A percentile compares a stretch with the other conserved stretches of the same genome.
Conservation (phyloP, 2,797 vertebrate species). For the Amphiprion clarkii region DNA sequence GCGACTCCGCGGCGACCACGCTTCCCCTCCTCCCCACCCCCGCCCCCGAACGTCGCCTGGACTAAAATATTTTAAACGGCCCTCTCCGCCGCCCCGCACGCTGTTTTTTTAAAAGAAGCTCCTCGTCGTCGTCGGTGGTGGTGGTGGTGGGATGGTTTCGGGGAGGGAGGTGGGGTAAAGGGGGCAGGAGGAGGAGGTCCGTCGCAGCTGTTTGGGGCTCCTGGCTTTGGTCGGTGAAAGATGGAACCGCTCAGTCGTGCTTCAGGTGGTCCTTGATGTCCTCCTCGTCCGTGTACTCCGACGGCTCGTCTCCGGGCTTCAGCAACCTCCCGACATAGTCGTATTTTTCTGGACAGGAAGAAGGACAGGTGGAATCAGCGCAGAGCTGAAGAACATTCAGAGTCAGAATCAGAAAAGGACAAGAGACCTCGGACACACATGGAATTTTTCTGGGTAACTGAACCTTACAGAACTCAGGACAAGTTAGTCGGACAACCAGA, state of each 20-base stretch:
- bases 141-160: not conserved
- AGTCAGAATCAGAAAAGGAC: no score
- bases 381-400: not conserved
- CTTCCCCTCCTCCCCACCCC: not conserved
- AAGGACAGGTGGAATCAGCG: not conserved
- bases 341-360: conserved; percentile 91
- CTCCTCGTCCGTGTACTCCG: conserved; percentile 99
- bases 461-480: no score
- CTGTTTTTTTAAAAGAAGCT: no score
- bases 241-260: conserved; percentile 93
- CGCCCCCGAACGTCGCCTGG: not conserved
- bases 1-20: conserved; percentile 33
- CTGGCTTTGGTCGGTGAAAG: conserved; percentile 90
- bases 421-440: no score
- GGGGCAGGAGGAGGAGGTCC: conserved; percentile 79
- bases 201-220: conserved; percentile 91
- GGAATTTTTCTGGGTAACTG: no score
- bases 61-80: no score
- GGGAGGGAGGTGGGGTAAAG: conserved; percentile 41
- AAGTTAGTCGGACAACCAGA: no score
- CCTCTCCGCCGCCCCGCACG: conserved; percentile 6
- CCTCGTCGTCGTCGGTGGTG: not conserved
- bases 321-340: conserved; percentile 97
- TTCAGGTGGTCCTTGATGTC: conserved; percentile 99
- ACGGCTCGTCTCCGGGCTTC: conserved; percentile 98